Base-by-base conservation (phyloP, 2,113 vertebrate species). In the Clarias macrocephalus region DNA sequence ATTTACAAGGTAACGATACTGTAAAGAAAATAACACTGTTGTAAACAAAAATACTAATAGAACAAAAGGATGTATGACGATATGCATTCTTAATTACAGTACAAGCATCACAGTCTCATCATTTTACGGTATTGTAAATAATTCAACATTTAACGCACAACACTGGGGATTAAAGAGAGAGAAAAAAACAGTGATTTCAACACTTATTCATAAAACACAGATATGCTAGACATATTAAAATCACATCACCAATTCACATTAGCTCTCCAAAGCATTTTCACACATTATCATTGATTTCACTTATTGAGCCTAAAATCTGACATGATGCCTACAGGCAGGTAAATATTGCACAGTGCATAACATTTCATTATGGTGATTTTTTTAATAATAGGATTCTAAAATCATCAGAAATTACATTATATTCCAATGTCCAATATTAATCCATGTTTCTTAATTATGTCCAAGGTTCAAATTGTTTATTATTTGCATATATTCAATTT, bases 31-130 rank as follows among this genome's bases (percentile, higher is more conserved):
- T 21, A 23, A 37, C 9, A 7, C 12, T 23, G 59, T 30, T 30
- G 54, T 11, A 59, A 80, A 68, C 3, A 72, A 80, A 60, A 37
- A 0, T 23, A 23, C 12, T 19, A 28, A 28, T 30, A 30, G 30
- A 80, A 37, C 21, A 88, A 76, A 77, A 89, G 90, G 81, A 76
- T 91, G 90, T 92, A 77, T 85, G 73, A 85, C 59, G 70, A 16
- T 10, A 19, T 5, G 2, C 3, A 52, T 70, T 62, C 28, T 75
- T 76, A 83, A 52, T 30, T 76, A 65, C 42, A n/a, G 13, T 0
- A 30, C 23, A 48, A 4, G 30, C 59, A n/a, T 60, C 30, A 57
- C 30, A 75, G 30, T 1, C 75, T 37, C 18, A 16, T 19, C 21
- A 42, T 54, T 75, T 84, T 11, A 54, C 73, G 54, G n/a, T 7